Evolutionary conservation across 1,140 invertebrate species (phyloP).

Genomic region (Limonius californicus): DNA sequence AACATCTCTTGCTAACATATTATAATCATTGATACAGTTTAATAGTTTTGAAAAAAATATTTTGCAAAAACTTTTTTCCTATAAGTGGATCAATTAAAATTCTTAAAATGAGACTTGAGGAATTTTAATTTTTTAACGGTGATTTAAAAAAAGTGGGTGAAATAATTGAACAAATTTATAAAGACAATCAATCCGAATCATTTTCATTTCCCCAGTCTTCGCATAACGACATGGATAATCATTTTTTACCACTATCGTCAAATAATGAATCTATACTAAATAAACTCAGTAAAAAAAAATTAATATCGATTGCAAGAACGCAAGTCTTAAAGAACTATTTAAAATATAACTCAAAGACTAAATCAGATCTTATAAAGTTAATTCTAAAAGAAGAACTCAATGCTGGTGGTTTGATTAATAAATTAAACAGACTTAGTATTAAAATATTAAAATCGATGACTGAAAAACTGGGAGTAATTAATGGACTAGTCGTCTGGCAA

Average conservation of each 20-base stretch:
- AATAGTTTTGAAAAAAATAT: no score
- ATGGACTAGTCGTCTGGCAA: no score
- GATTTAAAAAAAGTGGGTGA: conserved; percentile 22
- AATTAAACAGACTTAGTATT: conserved; percentile 14
- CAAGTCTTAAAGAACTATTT: background rate
- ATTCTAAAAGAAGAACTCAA: conserved; percentile 20
- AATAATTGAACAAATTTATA: conserved; percentile 24
- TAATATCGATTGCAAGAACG: conserved; percentile 16
- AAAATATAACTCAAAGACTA: background rate
- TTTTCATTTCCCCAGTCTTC: background rate
- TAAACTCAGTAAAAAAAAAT: conserved; percentile 21
- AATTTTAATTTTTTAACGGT: conserved; percentile 22
- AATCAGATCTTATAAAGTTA: conserved; percentile 14
- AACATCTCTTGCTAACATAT: no score
- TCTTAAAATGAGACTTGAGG: conserved; percentile 24
- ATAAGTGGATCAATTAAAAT: conserved; percentile 20
- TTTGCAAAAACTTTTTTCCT: conserved; percentile 21
- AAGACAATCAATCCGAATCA: conserved; percentile 10
- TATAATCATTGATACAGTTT: no score
- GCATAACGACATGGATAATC: conserved; percentile 14
- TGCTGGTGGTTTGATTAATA: conserved; percentile 17
- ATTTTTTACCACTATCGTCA: conserved; percentile 21
- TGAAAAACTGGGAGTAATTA: no score
- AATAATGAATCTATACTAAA: conserved; percentile 22
- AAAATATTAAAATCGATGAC: no score